phyloP scores from a whole-genome alignment of 2,113 vertebrate species.

The Malaclemys terrapin region DNA sequence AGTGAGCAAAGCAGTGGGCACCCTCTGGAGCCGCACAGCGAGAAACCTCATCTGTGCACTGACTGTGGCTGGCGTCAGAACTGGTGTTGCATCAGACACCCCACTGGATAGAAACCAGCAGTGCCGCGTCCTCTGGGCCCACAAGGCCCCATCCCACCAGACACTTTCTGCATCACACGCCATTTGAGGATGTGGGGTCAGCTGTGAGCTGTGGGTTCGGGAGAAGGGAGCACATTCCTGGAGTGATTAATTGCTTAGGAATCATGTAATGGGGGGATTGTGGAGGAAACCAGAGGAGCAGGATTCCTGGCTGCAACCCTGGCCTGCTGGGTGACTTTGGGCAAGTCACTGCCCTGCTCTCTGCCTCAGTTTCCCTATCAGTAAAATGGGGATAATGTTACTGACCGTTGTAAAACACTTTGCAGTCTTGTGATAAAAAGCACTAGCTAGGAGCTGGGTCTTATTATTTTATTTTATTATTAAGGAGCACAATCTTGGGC shows the following conservation, averaged over 20 bases:
- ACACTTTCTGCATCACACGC: neutral
- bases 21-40: neutral
- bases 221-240: too few species aligned
- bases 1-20: neutral
- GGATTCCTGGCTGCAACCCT: neutral
- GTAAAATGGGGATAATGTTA: neutral
- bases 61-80: neutral
- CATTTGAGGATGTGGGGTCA: neutral
- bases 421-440: neutral
- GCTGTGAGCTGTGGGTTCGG: neutral
- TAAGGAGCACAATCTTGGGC: neutral
- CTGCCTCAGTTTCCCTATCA: neutral
- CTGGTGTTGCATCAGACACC: neutral
- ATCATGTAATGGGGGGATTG: neutral
- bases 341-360: neutral
- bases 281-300: neutral
- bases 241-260: neutral
- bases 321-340: neutral
- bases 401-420: neutral
- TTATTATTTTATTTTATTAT: neutral
- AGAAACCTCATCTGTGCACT: neutral
- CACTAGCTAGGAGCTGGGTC: neutral
- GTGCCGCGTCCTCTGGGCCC: neutral
- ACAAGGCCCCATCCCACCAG: neutral
- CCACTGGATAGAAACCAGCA: neutral